These are phyloP conservation scores for Sparus aurata DNA, from an alignment of 2,797 vertebrate species.

Conservation along the genomic window DNA sequence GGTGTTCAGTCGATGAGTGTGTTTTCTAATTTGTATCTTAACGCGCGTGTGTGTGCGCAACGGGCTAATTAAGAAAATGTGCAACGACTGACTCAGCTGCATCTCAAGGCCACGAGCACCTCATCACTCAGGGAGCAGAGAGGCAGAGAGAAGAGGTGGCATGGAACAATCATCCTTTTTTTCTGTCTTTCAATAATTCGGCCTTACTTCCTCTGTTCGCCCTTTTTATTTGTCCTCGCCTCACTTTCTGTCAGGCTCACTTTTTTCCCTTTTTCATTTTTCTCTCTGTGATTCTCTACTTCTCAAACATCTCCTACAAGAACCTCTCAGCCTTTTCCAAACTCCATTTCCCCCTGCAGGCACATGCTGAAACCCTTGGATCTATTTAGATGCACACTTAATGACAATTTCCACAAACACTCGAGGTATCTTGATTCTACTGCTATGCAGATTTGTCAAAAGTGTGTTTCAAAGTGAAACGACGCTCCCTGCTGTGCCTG, in stretches of 20 bases:
- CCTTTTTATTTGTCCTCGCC: constrained; percentile 8
- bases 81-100: constrained; percentile 28
- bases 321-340: constrained; percentile 44
- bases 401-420: constrained; percentile 65
- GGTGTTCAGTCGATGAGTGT: neutral
- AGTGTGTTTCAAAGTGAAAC: constrained; percentile 61
- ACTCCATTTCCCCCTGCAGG: constrained; percentile 32
- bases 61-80: constrained; percentile 67
- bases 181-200: constrained; percentile 19
- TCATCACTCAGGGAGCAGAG: constrained; percentile 40
- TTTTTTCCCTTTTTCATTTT: neutral
- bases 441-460: constrained; percentile 63
- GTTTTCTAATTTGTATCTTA: constrained; percentile 14
- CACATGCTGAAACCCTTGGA: constrained; percentile 35
- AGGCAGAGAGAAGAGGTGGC: neutral
- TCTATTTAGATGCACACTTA: constrained; percentile 59
- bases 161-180: constrained; percentile 9
- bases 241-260: constrained; percentile 23
- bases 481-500: constrained; percentile 59
- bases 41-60: constrained; percentile 18
- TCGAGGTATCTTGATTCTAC: constrained; percentile 57
- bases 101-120: constrained; percentile 42
- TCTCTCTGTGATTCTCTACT: constrained; percentile 14
- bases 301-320: constrained; percentile 28
- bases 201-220: constrained; percentile 25